Base-by-base conservation (phyloP, 2,797 vertebrate genomes). In the Numenius phaeopus region DNA sequence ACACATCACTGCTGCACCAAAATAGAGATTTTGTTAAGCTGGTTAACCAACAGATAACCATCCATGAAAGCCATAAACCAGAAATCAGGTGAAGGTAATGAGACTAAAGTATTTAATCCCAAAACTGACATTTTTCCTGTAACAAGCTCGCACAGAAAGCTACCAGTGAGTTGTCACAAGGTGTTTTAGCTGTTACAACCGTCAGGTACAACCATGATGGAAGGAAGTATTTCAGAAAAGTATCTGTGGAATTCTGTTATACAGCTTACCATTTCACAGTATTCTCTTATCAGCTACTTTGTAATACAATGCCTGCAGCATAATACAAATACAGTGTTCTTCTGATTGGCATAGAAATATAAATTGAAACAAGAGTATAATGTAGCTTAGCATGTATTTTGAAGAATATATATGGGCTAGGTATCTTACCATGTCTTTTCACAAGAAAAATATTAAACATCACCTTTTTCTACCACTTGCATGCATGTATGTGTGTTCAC, bases 301-400 rank as follows among this genome's bases (percentile, higher is more conserved):
- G 26, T 54, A 85, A 72, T 20, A 69, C 40, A 87, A 58, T 21
- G 75, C 10, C 55, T 54, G 1, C 87, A 87, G 46, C 30, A 49
- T n/a, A 65, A 85, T 27, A 75, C 79, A 92, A 92, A 95, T 32
- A 55, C 0, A 0, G 37, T 16, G 9, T 54, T 84, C 10, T 76
- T 80, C 57, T 55, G 22, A 87, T 11, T 65, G 14, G 21, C 73
- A 67, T 0, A 67, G 37, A 89, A 86, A 83, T 49, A 78, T 1
- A 83, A 83, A 89, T 40, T 71, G 24, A 83, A 65, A 42, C 30
- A 80, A 42, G 32, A 83, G 66, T 19, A 77, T n/a, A 46, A 87
- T 19, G 12, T 34, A 47, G 11, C 76, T 17, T 24, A 85, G 34
- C 4, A 92, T 2, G 1, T 34, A 47, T 42, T 85, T 83, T 88